phyloP scores from a whole-genome alignment of 2,888 invertebrate species.

The Gymnoscelis rufifasciata region DNA sequence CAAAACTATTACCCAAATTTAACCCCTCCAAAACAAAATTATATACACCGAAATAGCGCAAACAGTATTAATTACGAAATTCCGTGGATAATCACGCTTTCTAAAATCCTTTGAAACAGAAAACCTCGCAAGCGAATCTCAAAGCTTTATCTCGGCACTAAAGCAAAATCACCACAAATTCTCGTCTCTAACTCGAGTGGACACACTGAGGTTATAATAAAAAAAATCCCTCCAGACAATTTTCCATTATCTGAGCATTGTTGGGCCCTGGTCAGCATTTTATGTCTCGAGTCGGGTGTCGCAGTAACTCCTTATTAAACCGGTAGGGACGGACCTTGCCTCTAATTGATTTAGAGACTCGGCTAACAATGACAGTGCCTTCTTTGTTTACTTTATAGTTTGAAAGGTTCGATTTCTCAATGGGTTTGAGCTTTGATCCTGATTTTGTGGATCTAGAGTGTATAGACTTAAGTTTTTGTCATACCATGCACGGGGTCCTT shows the following conservation, averaged over 20 bases:
- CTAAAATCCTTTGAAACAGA: slow-evolving; percentile 14
- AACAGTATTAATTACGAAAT: slow-evolving; percentile 3
- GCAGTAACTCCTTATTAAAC: slow-evolving; percentile 74
- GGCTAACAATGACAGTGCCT: slow-evolving; percentile 46
- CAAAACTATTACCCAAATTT: too few relatives aligned
- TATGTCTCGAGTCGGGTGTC: slow-evolving; percentile 53
- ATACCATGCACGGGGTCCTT: too few relatives aligned
- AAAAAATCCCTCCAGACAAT: slow-evolving; percentile 70
- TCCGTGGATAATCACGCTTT: slow-evolving; percentile 1
- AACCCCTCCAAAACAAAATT: too few relatives aligned
- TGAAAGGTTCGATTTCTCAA: slow-evolving; percentile 26
- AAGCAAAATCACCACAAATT: slow-evolving; percentile 51
- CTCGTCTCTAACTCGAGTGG: slow-evolving; percentile 35
- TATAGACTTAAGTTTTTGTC: too few relatives aligned
- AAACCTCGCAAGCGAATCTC: slow-evolving; percentile 19
- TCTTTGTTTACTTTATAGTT: slow-evolving; percentile 49
- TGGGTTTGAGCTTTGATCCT: neutral
- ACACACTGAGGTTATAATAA: slow-evolving; percentile 57
- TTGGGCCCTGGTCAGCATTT: slow-evolving; percentile 67
- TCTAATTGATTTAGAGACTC: slow-evolving; percentile 73
- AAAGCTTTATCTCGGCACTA: slow-evolving; percentile 51
- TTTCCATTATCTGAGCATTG: slow-evolving; percentile 73
- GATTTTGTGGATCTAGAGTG: neutral
- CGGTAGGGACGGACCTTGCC: slow-evolving; percentile 55
- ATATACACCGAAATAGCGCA: neutral